Conservation (phyloP, 2,113 vertebrate species). For the Marmota flaviventris region DNA sequence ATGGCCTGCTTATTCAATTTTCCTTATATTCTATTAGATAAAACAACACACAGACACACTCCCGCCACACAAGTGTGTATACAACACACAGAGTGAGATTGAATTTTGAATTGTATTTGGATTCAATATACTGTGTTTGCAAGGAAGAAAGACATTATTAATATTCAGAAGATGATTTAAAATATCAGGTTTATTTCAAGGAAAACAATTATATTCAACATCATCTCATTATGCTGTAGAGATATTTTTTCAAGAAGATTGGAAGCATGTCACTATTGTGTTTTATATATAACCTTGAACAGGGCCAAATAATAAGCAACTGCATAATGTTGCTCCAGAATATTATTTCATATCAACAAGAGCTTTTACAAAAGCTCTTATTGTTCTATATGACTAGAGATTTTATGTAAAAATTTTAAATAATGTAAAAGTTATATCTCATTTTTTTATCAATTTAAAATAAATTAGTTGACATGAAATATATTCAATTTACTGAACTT, state of each 20-base stretch:
- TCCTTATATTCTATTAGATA: background rate
- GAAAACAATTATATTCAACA: background rate
- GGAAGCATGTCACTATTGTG: background rate
- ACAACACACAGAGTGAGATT: background rate
- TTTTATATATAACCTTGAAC: background rate
- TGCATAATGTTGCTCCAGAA: background rate
- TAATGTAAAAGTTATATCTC: background rate
- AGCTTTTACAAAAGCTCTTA: background rate
- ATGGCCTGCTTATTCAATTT: background rate
- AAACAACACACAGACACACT: background rate
- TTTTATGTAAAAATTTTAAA: background rate
- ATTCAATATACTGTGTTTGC: background rate
- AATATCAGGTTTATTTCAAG: conserved; percentile 29
- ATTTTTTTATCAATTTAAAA: conserved; percentile 24
- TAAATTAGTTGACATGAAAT: background rate
- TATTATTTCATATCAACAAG: background rate
- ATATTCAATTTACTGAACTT: background rate
- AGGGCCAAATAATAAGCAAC: background rate
- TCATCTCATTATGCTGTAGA: background rate
- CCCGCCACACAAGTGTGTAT: background rate
- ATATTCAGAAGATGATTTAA: conserved; percentile 23
- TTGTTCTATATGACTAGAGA: background rate
- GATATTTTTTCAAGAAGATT: background rate
- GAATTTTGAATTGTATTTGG: background rate
- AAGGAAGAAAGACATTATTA: background rate